Evolutionary conservation across 2,113 vertebrate species (phyloP).

Genomic region (Miniopterus natalensis): DNA sequence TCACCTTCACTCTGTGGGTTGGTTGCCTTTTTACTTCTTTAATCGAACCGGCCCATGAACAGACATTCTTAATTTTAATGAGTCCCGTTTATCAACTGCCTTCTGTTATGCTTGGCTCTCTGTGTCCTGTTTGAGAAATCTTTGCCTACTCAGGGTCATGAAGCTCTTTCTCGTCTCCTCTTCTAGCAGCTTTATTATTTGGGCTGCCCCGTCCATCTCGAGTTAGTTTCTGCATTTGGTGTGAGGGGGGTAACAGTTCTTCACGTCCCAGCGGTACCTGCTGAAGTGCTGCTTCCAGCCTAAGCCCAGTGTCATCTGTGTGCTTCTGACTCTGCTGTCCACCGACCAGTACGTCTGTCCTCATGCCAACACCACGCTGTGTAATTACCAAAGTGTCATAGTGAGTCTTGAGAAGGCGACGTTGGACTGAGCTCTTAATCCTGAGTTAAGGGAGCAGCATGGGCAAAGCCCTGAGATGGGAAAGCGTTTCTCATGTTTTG

Average conservation of each 20-base stretch:
- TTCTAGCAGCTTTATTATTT: background rate
- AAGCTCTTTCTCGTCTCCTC: background rate
- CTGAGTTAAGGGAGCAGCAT: background rate
- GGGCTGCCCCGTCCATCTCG: background rate
- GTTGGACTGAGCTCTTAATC: background rate
- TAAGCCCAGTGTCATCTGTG: background rate
- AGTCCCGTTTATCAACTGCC: background rate
- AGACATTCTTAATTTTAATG: background rate
- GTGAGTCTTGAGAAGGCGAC: background rate
- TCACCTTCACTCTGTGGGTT: background rate
- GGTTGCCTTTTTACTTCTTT: background rate
- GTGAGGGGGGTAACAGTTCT: background rate
- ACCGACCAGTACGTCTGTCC: background rate
- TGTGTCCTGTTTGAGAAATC: background rate
- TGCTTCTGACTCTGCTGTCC: background rate
- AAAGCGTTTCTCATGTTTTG: background rate
- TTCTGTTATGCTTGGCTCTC: background rate
- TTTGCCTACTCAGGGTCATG: background rate
- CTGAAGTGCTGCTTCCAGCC: background rate
- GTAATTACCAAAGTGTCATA: background rate
- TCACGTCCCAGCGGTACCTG: rapidly evolving
- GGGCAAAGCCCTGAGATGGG: background rate
- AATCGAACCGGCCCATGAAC: background rate
- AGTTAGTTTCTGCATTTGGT: background rate
- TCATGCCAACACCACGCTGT: background rate